Percentiles rank a stretch among this genome's conserved stretches.
Evolutionary conservation across 2,888 invertebrate species (phyloP).

Genomic region (Conomelus anceps): DNA sequence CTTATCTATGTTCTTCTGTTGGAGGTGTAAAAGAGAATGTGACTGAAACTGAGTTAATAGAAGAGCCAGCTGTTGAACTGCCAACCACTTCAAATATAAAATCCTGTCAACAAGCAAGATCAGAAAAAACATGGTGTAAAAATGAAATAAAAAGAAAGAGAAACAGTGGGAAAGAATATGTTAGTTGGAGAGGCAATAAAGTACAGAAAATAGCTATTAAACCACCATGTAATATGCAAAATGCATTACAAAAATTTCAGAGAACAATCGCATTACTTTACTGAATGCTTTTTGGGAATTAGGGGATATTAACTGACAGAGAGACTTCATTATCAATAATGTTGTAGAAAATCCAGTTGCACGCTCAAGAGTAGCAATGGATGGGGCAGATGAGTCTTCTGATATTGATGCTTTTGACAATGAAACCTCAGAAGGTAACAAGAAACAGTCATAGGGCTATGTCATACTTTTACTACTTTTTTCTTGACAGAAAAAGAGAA

Average conservation of each 20-base stretch:
- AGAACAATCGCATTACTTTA: too few species aligned
- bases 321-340: not conserved
- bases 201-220: not conserved
- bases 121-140: too few species aligned
- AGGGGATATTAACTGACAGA: not conserved
- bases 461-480: not conserved
- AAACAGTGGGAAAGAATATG: too few species aligned
- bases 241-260: too few species aligned
- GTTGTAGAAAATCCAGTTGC: not conserved
- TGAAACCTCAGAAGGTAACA: not conserved
- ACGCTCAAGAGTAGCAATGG: not conserved
- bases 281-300: not conserved
- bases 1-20: too few species aligned
- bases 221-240: not conserved
- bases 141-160: too few species aligned
- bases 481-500: not conserved
- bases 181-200: not conserved
- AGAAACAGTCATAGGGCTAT: not conserved
- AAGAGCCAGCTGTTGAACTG: too few species aligned
- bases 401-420: not conserved
- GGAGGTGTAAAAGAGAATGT: too few species aligned
- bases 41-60: too few species aligned
- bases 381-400: not conserved
- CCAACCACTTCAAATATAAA: too few species aligned
- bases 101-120: too few species aligned